Conservation (phyloP, 2,888 invertebrate species). For the Cheilosia urbana region DNA sequence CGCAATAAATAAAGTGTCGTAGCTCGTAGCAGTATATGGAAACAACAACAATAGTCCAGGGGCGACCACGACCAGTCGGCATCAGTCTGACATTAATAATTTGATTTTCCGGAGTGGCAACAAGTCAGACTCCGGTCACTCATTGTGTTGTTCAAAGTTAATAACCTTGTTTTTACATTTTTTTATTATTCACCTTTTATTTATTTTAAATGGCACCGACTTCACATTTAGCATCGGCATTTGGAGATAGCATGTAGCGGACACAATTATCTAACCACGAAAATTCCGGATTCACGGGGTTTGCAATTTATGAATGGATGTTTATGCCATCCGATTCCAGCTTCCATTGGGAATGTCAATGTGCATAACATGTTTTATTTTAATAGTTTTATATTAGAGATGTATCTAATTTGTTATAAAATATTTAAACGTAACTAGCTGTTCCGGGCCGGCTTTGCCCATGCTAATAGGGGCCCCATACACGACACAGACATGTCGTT, state of each 20-base stretch:
- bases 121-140: conserved; percentile 69
- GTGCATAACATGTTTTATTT: conserved; percentile 29
- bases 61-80: conserved; percentile 74
- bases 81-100: conserved; percentile 72
- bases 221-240: conserved; percentile 25
- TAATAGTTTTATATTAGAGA: too few species aligned
- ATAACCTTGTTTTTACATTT: conserved; percentile 64
- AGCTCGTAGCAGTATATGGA: conserved; percentile 6
- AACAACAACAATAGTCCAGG: conserved; percentile 67
- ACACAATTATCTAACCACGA: conserved; percentile 37
- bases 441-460: too few species aligned
- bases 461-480: too few species aligned
- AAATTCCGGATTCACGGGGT: conserved; percentile 58
- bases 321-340: conserved; percentile 30
- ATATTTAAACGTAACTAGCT: too few species aligned
- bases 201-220: conserved; percentile 47
- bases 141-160: conserved; percentile 68
- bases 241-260: conserved; percentile 4
- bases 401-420: too few species aligned
- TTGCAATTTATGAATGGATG: conserved; percentile 52
- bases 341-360: conserved; percentile 52
- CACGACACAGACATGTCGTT: too few species aligned
- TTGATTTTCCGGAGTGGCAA: conserved; percentile 75
- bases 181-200: conserved; percentile 15
- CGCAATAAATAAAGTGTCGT: conserved; percentile 38